These are phyloP conservation scores for Pipra filicauda DNA, from an alignment of 2,113 vertebrate species.

Conservation along the genomic window DNA sequence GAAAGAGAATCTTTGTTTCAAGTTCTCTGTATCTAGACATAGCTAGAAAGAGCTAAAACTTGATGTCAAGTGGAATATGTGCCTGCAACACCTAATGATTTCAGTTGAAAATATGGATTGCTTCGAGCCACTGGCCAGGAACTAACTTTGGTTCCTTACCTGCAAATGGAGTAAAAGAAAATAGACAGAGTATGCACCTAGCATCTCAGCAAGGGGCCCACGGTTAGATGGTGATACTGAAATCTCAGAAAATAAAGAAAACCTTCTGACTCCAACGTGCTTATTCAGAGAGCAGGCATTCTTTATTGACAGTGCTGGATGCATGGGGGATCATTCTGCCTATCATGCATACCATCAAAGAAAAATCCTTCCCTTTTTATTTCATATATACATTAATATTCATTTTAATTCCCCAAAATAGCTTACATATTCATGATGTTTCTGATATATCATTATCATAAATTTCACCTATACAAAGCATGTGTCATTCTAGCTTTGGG, in stretches of 20 bases:
- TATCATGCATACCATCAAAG: neutral
- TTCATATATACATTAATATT: neutral
- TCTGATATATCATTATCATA: neutral
- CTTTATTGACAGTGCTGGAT: neutral
- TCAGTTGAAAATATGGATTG: neutral
- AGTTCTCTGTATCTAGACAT: neutral
- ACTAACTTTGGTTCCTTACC: neutral
- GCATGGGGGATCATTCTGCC: neutral
- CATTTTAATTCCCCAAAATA: neutral
- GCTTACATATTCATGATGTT: neutral
- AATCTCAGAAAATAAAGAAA: neutral
- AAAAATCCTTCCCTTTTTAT: neutral
- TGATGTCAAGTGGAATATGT: neutral
- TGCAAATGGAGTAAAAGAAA: neutral
- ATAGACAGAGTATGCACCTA: neutral
- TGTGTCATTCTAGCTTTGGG: neutral
- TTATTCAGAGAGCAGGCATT: neutral
- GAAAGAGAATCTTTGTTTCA: neutral
- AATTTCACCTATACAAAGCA: neutral
- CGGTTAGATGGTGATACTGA: neutral
- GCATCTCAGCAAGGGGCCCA: neutral
- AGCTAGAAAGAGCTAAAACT: neutral
- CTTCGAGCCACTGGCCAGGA: neutral
- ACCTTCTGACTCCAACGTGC: neutral
- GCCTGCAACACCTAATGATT: neutral